Conservation (phyloP, 2,113 vertebrate genomes). For the Vanacampus margaritifer region DNA sequence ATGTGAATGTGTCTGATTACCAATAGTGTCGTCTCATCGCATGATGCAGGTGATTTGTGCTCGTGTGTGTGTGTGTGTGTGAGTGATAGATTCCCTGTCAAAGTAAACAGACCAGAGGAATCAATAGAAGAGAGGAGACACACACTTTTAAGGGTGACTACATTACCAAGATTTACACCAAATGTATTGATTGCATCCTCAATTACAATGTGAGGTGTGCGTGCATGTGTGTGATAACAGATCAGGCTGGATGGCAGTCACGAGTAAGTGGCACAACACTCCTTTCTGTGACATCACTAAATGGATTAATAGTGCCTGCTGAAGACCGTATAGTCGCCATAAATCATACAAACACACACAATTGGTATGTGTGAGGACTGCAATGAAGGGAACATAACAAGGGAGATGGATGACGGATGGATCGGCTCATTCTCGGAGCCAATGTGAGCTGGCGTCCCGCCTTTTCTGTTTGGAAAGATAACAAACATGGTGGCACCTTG, state of each 20-base stretch:
- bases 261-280: constrained; percentile 51
- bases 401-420: constrained; percentile 54
- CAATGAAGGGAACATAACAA: constrained; percentile 54
- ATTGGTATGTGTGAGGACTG: constrained; percentile 31
- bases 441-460: constrained; percentile 42
- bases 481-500: constrained; percentile 38
- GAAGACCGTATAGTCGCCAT: constrained; percentile 39
- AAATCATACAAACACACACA: constrained; percentile 45
- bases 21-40: constrained; percentile 6
- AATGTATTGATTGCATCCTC: constrained; percentile 49
- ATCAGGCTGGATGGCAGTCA: constrained; percentile 16
- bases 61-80: constrained; percentile 13
- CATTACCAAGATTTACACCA: constrained; percentile 54
- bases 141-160: constrained; percentile 45
- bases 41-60: constrained; percentile 40
- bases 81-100: constrained; percentile 55
- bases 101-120: constrained; percentile 45
- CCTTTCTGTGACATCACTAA: constrained; percentile 50
- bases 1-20: neutral
- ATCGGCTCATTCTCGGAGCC: constrained; percentile 44
- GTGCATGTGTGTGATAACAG: constrained; percentile 6
- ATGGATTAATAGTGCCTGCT: constrained; percentile 56
- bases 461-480: constrained; percentile 38
- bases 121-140: constrained; percentile 38
- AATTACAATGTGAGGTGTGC: constrained; percentile 50